Base-by-base conservation (phyloP, 2,888 invertebrate genomes). In the Fissipunctia ypsillon region DNA sequence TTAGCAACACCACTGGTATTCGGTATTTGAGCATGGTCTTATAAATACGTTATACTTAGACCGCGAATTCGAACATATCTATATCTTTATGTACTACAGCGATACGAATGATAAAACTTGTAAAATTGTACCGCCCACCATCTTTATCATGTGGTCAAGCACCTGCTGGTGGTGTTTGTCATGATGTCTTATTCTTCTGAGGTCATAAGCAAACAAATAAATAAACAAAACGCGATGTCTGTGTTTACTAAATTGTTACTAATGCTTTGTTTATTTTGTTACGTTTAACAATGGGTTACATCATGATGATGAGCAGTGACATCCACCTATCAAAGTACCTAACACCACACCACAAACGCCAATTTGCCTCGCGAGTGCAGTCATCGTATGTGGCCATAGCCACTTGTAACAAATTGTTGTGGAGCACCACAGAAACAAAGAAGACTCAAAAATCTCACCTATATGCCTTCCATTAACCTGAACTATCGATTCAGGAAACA, bases 401-500 rank as follows among this genome's bases (percentile, higher is more conserved):
- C 31, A 52, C 54, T 65, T 54, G 43, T 56, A 38, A 56, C 14
- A 48, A 22, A 50, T 48, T 41, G 48, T 54, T 75, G 38, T 69
- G 16, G 25, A 64, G 25, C 48, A 43, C 48, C 31, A 48, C 19
- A 52, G 28, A 60, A n/a, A 41, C 9, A 50, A n/a, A 50, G 25
- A 28, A 28, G 3, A 41, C n/a, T 54, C 25, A 56, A 57, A 64
- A 59, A 64, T 45, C 3, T 3, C 6, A 48, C 22, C 22, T 3
- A 28, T 28, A 68, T 50, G 19, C 19, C 19, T 48, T 35, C 50
- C 25, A 52, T 57, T 28, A 67, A 50, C 6, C 28, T 35, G 45
- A 67, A 52, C 35, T 64, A 67, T 63, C 22, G 41, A 81, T 61
- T 43, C 63, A 77, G 81, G 81, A 77, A 80, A 60, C 45, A 73